Percentiles rank a stretch among this genome's conserved stretches.
Evolutionary conservation across 2,113 vertebrate species (phyloP).

Genomic region (Falcunculus frontatus): DNA sequence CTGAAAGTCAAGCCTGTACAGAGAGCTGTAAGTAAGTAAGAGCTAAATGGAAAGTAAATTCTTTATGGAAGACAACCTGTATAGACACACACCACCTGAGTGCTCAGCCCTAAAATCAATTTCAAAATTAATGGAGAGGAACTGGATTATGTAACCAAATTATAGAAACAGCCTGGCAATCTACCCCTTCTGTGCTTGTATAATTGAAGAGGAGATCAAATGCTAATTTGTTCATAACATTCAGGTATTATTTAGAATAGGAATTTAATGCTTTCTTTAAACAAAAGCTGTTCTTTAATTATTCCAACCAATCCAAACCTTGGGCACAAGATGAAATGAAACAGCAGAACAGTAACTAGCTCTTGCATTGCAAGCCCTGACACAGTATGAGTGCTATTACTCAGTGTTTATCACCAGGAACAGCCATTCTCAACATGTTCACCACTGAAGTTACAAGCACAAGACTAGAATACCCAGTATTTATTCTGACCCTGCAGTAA

Average conservation of each 20-base stretch:
- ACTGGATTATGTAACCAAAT: slow-evolving; percentile 53
- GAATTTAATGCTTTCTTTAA: slow-evolving; percentile 59
- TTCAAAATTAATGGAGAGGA: slow-evolving; percentile 52
- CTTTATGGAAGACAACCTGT: neutral
- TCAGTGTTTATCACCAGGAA: slow-evolving; percentile 35
- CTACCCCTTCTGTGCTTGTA: neutral
- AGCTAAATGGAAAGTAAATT: neutral
- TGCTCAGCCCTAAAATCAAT: slow-evolving; percentile 17
- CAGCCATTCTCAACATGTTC: slow-evolving; percentile 26
- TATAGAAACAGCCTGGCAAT: slow-evolving; percentile 26
- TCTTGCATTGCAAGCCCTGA: slow-evolving; percentile 31
- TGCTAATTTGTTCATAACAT: slow-evolving; percentile 47
- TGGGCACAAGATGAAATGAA: slow-evolving; percentile 57
- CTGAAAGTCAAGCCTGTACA: neutral
- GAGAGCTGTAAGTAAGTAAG: neutral
- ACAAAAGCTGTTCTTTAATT: slow-evolving; percentile 62
- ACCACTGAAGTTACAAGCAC: neutral
- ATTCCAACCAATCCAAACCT: slow-evolving; percentile 31
- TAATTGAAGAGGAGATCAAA: slow-evolving; percentile 59
- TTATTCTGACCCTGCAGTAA: neutral
- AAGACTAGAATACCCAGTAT: neutral
- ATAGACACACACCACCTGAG: neutral
- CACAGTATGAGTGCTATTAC: slow-evolving; percentile 29
- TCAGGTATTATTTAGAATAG: slow-evolving; percentile 36
- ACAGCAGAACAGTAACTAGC: neutral